Evolutionary conservation across 2,113 vertebrate species (phyloP).

Genomic region (Antechinus stuartii): DNA sequence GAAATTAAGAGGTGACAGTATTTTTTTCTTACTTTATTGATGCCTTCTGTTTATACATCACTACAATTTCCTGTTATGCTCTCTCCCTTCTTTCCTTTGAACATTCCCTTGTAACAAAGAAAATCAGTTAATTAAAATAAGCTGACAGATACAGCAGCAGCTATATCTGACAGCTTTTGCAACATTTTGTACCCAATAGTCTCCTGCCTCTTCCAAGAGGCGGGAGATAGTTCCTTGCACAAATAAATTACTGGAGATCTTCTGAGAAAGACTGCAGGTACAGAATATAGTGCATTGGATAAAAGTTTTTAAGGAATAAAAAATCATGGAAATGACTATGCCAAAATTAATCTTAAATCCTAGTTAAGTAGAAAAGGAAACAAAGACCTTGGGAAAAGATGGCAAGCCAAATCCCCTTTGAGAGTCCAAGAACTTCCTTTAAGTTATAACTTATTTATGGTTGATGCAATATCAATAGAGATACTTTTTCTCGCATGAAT

Average conservation of each 20-base stretch:
- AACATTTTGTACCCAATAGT: slow-evolving; percentile 1
- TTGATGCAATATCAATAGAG: not conserved
- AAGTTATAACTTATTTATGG: slow-evolving; percentile 1
- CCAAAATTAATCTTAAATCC: slow-evolving; percentile 31
- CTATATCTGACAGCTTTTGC: not conserved
- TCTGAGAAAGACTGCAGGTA: not conserved
- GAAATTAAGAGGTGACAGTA: not conserved
- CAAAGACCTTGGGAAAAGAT: slow-evolving; percentile 20
- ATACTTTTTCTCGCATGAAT: not conserved
- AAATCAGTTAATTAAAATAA: not conserved
- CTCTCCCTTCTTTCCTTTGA: not conserved
- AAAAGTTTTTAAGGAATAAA: not conserved
- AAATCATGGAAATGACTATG: not conserved
- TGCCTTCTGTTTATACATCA: not conserved
- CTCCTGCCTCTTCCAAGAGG: not conserved
- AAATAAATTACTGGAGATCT: not conserved
- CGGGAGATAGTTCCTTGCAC: not conserved
- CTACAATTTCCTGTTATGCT: not conserved
- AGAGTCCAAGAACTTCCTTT: slow-evolving; percentile 41
- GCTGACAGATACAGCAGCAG: not conserved
- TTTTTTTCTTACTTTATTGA: not conserved
- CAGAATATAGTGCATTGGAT: not conserved
- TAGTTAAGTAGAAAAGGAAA: slow-evolving; percentile 16
- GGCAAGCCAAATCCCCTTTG: slow-evolving; percentile 18
- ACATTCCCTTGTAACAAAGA: not conserved